Percentiles rank a stretch among this genome's conserved stretches.
phyloP scores from a whole-genome alignment of 2,888 invertebrate genomes.

The Odontomyia ornata region DNA sequence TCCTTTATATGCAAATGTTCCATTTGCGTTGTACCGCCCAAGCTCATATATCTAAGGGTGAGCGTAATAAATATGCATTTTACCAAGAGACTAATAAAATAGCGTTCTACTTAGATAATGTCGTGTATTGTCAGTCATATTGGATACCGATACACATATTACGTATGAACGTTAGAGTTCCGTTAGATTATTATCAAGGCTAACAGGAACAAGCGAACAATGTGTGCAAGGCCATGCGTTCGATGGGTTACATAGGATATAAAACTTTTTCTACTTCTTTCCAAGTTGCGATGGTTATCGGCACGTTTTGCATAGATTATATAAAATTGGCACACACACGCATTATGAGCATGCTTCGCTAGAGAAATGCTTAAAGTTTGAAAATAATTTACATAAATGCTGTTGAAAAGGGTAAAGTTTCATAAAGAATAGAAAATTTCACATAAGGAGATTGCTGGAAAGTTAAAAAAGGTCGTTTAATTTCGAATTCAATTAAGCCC shows the following conservation, averaged over 20 bases:
- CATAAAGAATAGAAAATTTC: too few relatives aligned
- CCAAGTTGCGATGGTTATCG: background rate
- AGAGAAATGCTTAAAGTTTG: too few relatives aligned
- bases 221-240: slow-evolving; percentile 2
- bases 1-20: slow-evolving; percentile 45
- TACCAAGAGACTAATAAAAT: slow-evolving; percentile 4
- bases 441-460: too few relatives aligned
- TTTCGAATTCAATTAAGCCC: too few relatives aligned
- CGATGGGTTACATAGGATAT: background rate
- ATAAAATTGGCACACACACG: slow-evolving; percentile 1
- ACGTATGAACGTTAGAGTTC: background rate
- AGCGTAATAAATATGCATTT: slow-evolving; percentile 27
- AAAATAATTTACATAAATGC: too few relatives aligned
- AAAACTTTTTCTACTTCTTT: background rate
- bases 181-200: background rate
- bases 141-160: slow-evolving; percentile 8
- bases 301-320: slow-evolving; percentile 33
- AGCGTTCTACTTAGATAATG: slow-evolving; percentile 31
- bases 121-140: slow-evolving; percentile 4
- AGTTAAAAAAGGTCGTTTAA: too few relatives aligned
- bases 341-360: too few relatives aligned
- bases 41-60: slow-evolving; percentile 43
- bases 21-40: slow-evolving; percentile 23
- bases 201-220: background rate
- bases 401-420: too few relatives aligned